Evolutionary conservation across 2,113 vertebrate genomes (phyloP).

Genomic region (Neogobius melanostomus): DNA sequence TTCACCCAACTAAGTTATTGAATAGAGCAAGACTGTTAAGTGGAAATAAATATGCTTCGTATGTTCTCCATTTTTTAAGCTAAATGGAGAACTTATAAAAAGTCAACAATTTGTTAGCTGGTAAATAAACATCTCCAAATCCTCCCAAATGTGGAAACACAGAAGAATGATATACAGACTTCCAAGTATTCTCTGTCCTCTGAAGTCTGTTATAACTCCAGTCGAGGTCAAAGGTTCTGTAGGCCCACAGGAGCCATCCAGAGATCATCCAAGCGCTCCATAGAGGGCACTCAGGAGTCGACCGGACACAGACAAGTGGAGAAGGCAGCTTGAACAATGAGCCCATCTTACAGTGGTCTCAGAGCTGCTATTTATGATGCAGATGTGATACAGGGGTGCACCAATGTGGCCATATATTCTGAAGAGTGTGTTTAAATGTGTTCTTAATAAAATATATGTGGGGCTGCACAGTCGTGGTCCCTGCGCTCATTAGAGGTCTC

Average conservation of each 20-base stretch:
- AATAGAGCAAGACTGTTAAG: no score
- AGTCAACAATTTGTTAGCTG: no score
- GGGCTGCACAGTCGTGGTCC: slow-evolving; percentile 60
- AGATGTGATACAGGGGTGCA: slow-evolving; percentile 53
- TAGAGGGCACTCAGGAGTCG: slow-evolving; percentile 40
- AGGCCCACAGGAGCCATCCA: slow-evolving; percentile 49
- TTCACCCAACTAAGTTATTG: no score
- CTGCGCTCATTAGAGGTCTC: slow-evolving; percentile 77
- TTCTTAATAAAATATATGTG: slow-evolving; percentile 80
- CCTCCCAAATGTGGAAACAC: not conserved
- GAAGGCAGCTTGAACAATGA: slow-evolving; percentile 24
- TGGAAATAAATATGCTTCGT: no score
- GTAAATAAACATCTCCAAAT: no score
- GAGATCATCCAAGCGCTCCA: slow-evolving; percentile 57
- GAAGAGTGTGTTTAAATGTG: slow-evolving; percentile 73
- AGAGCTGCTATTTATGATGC: slow-evolving; percentile 59
- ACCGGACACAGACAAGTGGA: slow-evolving; percentile 28
- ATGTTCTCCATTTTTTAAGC: no score
- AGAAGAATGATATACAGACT: slow-evolving; percentile 36
- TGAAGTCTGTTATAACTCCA: slow-evolving; percentile 58
- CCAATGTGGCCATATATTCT: slow-evolving; percentile 58
- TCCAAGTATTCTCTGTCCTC: slow-evolving; percentile 33
- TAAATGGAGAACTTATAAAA: no score
- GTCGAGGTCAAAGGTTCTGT: slow-evolving; percentile 58
- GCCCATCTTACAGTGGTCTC: slow-evolving; percentile 21